A percentile compares a stretch with the other conserved stretches of the same genome.
These are phyloP conservation scores for Phalacrocorax brasilianus DNA, from an alignment of 2,113 vertebrate species.

Conservation along the genomic window DNA sequence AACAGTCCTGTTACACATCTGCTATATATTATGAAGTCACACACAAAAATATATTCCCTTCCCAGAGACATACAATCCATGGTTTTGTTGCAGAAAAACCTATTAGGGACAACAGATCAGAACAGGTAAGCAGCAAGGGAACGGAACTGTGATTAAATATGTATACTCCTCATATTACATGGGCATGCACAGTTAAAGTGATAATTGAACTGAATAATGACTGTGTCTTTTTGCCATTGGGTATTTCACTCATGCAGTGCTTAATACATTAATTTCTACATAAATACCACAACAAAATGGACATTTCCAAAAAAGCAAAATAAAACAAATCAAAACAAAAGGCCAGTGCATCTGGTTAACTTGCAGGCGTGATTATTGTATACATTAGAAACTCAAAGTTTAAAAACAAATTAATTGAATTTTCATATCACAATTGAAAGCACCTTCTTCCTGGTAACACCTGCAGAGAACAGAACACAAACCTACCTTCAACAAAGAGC, in stretches of 20 bases:
- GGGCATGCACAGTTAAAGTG: background rate
- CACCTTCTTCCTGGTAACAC: background rate
- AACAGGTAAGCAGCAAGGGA: background rate
- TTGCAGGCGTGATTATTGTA: background rate
- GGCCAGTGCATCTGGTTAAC: accelerated
- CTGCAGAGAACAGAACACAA: background rate
- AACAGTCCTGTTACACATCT: background rate
- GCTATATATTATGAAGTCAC: background rate
- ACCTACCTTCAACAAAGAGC: background rate
- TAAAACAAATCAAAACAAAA: background rate
- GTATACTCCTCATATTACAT: background rate
- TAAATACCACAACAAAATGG: background rate
- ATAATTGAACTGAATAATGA: background rate
- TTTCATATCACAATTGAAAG: background rate
- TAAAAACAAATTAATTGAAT: background rate
- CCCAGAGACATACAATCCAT: background rate
- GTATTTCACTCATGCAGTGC: background rate
- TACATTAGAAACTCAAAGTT: background rate
- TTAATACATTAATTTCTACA: background rate
- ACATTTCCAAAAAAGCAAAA: background rate
- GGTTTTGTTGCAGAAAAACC: background rate
- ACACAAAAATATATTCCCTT: background rate
- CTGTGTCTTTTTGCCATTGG: background rate
- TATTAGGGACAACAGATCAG: background rate
- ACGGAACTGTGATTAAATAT: background rate